These are phyloP conservation scores for Ochropleura plecta DNA, from an alignment of 2,888 invertebrate species.

Conservation along the genomic window DNA sequence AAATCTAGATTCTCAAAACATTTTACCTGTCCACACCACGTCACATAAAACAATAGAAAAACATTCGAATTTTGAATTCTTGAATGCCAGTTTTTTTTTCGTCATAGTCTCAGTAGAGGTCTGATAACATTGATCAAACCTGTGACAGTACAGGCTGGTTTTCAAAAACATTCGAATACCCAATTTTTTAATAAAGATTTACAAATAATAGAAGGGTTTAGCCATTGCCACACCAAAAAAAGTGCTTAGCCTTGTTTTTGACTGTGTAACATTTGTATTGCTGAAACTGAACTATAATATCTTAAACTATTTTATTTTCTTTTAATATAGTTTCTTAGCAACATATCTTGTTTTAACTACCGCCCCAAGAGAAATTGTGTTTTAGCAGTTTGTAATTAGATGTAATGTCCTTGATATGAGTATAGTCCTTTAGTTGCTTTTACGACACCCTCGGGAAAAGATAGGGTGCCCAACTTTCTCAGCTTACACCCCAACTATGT, in stretches of 20 bases:
- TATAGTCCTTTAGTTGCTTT: conserved; percentile 34
- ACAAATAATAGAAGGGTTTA: too few species aligned
- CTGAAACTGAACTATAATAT: too few species aligned
- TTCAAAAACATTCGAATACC: too few species aligned
- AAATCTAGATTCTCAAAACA: not conserved
- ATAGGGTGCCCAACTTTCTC: conserved; percentile 37
- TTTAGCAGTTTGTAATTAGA: conserved; percentile 51
- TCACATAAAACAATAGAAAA: not conserved
- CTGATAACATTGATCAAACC: too few species aligned
- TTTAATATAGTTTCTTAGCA: not conserved
- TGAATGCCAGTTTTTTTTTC: too few species aligned
- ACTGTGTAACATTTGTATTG: too few species aligned
- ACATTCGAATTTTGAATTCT: not conserved
- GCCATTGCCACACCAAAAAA: too few species aligned
- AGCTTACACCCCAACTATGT: conserved; percentile 18
- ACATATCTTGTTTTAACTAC: conserved; percentile 27
- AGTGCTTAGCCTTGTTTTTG: too few species aligned
- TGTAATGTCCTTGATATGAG: conserved; percentile 36
- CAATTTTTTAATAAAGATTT: too few species aligned
- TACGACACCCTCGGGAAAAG: conserved; percentile 38
- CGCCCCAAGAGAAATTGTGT: conserved; percentile 56
- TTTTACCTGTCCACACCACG: not conserved
- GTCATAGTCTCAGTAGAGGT: too few species aligned
- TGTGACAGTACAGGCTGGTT: too few species aligned
- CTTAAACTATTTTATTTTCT: too few species aligned